Evolutionary conservation across 2,797 vertebrate genomes (phyloP).

Genomic region (Acipenser transmontanus): DNA sequence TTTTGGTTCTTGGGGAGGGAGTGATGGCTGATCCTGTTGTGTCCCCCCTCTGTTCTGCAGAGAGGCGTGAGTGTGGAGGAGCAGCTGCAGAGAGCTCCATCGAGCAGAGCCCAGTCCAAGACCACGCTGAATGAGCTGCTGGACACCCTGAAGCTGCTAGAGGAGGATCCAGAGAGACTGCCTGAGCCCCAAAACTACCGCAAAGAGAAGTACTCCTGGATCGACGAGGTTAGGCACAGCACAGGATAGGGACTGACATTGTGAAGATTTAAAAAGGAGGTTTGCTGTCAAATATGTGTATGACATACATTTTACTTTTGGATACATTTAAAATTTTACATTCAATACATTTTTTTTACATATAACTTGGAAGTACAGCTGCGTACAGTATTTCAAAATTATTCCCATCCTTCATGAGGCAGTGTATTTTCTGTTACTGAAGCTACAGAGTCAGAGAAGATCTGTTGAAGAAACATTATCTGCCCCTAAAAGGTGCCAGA

Average conservation of each 20-base stretch:
- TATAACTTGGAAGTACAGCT: no score
- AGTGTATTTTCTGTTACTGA: no score
- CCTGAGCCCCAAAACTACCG: conserved; percentile 45
- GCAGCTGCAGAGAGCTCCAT: conserved; percentile 35
- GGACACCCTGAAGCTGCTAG: conserved; percentile 79
- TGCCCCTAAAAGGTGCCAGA: no score
- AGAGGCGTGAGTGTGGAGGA: conserved; percentile 51
- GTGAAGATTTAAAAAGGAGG: neutral
- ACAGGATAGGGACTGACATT: neutral
- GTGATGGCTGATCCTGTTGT: neutral
- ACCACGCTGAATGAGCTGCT: conserved; percentile 78
- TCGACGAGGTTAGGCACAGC: conserved; percentile 58
- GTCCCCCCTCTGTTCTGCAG: conserved; percentile 29
- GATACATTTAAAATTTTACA: no score
- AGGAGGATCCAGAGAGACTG: conserved; percentile 76
- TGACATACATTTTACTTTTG: no score
- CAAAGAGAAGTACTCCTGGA: conserved; percentile 77
- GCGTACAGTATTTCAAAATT: no score
- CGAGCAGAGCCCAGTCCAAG: conserved; percentile 61
- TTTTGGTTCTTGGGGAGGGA: neutral
- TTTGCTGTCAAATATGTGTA: neutral
- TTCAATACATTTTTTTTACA: no score
- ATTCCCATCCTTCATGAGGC: no score
- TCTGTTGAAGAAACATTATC: no score
- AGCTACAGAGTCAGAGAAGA: no score